Base-by-base conservation (phyloP, 2,888 invertebrate genomes). In the Empis livida region DNA sequence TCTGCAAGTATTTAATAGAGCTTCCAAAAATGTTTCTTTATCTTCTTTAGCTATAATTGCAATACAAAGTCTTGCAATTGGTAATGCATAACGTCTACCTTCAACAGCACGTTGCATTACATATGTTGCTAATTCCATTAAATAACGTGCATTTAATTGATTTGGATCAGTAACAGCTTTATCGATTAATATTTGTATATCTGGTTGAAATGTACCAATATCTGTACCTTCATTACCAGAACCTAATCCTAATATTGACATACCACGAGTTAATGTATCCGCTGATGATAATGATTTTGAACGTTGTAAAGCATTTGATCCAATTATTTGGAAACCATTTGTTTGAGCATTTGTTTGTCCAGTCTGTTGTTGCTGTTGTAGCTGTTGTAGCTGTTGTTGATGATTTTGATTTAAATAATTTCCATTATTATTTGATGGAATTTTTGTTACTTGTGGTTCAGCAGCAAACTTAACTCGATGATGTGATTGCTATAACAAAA, bases 21-120 rank as follows among this genome's bases (percentile, higher is more conserved):
- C 86, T 71, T 92, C 92, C 58, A 91, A 74, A 70, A 91, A 92
- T 39, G 90, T 91, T 71, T 89, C 87, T 55, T 83, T 84, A 59
- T 79, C 79, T 71, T 92, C 92, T 66, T 82, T 84, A 74, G 89
- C 88, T 56, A 90, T 88, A 44, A 91, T 88, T 50, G 82, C 80
- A 59, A 90, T 81, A 68, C 90, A 91, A 54, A 90, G 76, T 52
- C 89, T 82, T 10, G 91, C 88, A 45, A 88, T 87, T 20, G 89
- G 82, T 62, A 87, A 78, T 41, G 88, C 86, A 68, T 84, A 86
- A 44, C 84, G 59, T 30, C 70, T 60, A 30, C 84, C 84, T 68
- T 89, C 88, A 54, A 88, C 82, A 14, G 85, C 84, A 57, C 86
- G 80, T 49, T 83, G 80, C 67, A 90, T 78, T 55, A 90, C 78